Evolutionary conservation across 2,888 invertebrate species (phyloP).

Genomic region (Pteria penguin): DNA sequence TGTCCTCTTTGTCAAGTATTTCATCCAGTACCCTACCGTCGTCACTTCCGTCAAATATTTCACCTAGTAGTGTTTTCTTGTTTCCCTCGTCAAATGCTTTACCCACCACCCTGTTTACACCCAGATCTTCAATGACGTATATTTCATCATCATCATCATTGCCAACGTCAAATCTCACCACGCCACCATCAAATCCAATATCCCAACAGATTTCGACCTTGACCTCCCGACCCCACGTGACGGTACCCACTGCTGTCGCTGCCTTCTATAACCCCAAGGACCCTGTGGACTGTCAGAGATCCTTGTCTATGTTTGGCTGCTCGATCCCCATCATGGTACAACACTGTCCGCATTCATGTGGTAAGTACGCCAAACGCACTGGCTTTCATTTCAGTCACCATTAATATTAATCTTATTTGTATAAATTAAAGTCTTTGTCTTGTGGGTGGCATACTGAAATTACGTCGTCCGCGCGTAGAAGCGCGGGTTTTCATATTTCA

Average conservation of each 20-base stretch:
- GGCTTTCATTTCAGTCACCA: too few relatives aligned
- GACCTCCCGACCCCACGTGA: background rate
- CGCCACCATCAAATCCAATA: background rate
- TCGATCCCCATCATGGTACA: constrained; percentile 13
- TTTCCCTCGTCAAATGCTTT: background rate
- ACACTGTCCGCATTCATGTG: constrained; percentile 35
- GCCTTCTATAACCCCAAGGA: constrained; percentile 30
- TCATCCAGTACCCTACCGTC: too few relatives aligned
- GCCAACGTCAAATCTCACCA: background rate
- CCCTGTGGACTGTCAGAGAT: constrained; percentile 31
- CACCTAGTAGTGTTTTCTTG: too few relatives aligned
- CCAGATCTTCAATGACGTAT: background rate
- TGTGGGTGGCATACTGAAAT: too few relatives aligned
- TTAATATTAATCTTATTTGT: too few relatives aligned
- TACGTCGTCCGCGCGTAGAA: too few relatives aligned
- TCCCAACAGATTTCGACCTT: background rate
- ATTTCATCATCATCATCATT: background rate
- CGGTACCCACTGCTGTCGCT: constrained; percentile 4
- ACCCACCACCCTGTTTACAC: background rate
- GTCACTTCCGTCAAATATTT: too few relatives aligned
- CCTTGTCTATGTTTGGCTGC: constrained; percentile 11
- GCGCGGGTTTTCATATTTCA: too few relatives aligned
- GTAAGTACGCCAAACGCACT: too few relatives aligned
- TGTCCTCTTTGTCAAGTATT: too few relatives aligned
- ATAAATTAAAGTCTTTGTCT: too few relatives aligned